Conservation (phyloP, 2,797 vertebrate species). For the Acrossocheilus fasciatus region DNA sequence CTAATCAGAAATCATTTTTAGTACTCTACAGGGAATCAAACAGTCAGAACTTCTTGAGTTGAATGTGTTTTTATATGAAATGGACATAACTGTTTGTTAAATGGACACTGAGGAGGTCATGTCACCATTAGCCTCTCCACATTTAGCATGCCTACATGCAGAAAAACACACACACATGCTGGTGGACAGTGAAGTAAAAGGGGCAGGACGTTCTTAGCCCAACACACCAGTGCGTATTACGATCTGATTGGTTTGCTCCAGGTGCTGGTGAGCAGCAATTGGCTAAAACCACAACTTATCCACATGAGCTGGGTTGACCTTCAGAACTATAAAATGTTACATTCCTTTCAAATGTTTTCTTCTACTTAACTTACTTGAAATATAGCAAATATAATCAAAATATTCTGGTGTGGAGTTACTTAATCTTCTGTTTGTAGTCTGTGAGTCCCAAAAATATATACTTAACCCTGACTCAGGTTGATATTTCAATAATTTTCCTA, state of each 20-base stretch:
- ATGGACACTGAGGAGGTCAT: constrained; percentile 36
- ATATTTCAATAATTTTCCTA: background rate
- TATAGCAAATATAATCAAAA: background rate
- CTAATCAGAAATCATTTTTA: background rate
- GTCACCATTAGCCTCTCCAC: constrained; percentile 16
- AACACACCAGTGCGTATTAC: background rate
- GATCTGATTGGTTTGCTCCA: constrained; percentile 58
- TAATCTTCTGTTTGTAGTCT: background rate
- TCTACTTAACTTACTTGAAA: background rate
- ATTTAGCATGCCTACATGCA: constrained; percentile 43
- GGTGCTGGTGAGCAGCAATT: constrained; percentile 36
- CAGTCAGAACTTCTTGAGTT: background rate
- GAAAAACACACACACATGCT: constrained; percentile 29
- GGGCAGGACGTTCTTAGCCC: background rate
- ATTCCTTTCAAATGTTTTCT: background rate
- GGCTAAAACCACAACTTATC: constrained; percentile 36
- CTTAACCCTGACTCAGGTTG: background rate
- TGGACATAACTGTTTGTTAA: background rate
- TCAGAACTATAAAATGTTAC: constrained; percentile 41
- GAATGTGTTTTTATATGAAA: background rate
- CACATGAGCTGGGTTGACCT: constrained; percentile 58
- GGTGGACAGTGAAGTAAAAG: background rate
- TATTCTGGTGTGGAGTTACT: background rate
- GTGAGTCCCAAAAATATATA: background rate
- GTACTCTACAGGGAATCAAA: too few relatives aligned